Conservation (phyloP, 2,113 vertebrate species). For the Daubentonia madagascariensis region DNA sequence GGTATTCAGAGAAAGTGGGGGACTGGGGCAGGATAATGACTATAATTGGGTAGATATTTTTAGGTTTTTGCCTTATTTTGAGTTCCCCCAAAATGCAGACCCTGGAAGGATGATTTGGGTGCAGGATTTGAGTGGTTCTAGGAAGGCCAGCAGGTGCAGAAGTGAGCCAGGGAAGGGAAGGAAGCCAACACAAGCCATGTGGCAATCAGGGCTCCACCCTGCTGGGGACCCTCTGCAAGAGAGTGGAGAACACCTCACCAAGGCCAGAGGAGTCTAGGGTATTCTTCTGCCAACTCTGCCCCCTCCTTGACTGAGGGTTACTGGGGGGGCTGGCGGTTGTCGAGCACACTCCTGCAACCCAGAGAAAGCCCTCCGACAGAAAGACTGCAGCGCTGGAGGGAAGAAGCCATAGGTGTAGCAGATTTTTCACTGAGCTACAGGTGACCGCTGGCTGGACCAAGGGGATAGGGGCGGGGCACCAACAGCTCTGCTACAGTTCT, state of each 20-base stretch:
- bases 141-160: not conserved
- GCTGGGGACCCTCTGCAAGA: not conserved
- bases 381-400: not conserved
- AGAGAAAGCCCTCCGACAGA: not conserved
- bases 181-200: not conserved
- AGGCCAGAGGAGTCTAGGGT: not conserved
- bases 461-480: not conserved
- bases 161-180: not conserved
- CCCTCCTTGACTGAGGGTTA: not conserved
- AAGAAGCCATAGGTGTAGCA: not conserved
- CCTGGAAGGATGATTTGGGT: not conserved
- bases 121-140: not conserved
- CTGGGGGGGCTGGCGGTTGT: accelerated
- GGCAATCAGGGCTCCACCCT: not conserved
- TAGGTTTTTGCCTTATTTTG: not conserved
- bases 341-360: not conserved
- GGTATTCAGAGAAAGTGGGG: not conserved
- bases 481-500: not conserved
- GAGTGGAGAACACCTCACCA: not conserved
- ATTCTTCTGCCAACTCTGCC: not conserved
- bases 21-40: not conserved
- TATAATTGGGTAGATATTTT: not conserved
- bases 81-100: not conserved
- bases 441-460: not conserved
- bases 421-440: not conserved